Percentiles rank a stretch among this genome's conserved stretches.
Evolutionary conservation across 2,797 vertebrate genomes (phyloP).

Genomic region (Ammospiza maritima): DNA sequence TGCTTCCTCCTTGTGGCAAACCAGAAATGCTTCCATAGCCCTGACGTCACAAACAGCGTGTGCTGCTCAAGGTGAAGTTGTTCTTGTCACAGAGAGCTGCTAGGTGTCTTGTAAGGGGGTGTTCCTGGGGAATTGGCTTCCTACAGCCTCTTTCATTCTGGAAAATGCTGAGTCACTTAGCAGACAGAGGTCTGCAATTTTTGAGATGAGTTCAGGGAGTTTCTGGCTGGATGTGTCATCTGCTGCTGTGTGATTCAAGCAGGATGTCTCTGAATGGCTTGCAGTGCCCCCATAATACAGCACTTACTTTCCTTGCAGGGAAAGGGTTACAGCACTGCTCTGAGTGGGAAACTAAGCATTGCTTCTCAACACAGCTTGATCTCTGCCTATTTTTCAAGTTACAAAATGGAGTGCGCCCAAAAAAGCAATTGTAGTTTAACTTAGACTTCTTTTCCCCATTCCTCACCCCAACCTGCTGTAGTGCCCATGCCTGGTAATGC

Average conservation of each 20-base stretch:
- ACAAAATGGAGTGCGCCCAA: background rate
- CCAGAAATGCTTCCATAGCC: background rate
- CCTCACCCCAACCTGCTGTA: background rate
- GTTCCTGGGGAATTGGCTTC: background rate
- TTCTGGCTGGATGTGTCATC: background rate
- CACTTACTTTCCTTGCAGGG: background rate
- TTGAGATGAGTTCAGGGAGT: background rate
- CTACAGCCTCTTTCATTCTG: background rate
- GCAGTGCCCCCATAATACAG: background rate
- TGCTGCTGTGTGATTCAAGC: background rate
- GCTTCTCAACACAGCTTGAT: background rate
- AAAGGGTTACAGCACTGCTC: background rate
- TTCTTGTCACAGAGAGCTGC: background rate
- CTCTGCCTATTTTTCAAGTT: background rate
- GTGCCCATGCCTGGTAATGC: background rate
- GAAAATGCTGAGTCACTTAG: background rate
- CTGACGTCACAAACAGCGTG: accelerated
- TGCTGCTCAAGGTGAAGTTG: background rate
- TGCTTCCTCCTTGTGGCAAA: background rate
- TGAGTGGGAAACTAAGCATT: background rate
- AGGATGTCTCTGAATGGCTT: background rate
- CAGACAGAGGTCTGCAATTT: background rate
- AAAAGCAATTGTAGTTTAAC: background rate
- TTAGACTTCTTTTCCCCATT: background rate
- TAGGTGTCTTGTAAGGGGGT: background rate